A percentile compares a stretch with the other conserved stretches of the same genome.
These are phyloP conservation scores for Pachyuromys duprasi DNA, from an alignment of 2,797 vertebrate species.

Conservation along the genomic window DNA sequence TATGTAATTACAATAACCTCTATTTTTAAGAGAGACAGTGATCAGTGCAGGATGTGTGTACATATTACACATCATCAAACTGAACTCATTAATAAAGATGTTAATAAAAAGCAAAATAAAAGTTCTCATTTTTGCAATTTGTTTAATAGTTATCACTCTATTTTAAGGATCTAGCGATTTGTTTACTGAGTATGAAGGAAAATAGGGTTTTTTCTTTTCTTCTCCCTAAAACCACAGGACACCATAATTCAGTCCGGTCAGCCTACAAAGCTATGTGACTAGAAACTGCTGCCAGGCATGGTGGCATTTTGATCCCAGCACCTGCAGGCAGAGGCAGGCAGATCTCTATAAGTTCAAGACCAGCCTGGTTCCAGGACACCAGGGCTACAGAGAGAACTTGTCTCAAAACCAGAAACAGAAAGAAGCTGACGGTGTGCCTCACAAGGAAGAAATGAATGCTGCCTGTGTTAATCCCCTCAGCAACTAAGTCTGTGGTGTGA, in stretches of 20 bases:
- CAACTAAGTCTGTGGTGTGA: neutral
- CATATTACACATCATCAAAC: no score
- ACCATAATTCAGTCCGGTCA: neutral
- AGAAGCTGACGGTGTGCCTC: neutral
- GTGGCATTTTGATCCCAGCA: neutral
- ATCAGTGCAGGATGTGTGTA: no score
- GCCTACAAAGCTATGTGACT: constrained; percentile 14
- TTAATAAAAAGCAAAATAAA: no score
- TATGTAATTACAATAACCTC: no score
- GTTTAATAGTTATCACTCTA: constrained; percentile 11
- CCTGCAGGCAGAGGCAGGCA: neutral
- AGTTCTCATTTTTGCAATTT: neutral
- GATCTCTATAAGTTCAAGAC: neutral
- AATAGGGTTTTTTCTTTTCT: neutral
- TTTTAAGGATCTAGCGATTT: constrained; percentile 37
- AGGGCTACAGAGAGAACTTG: neutral
- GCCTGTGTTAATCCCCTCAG: constrained; percentile 10
- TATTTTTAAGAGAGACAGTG: no score
- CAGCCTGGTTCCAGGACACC: neutral
- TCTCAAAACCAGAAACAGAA: neutral
- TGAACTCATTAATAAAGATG: no score
- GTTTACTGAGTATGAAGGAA: constrained; percentile 17
- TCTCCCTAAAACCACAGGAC: constrained; percentile 25
- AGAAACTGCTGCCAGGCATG: neutral
- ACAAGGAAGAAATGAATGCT: constrained; percentile 37